Evolutionary conservation across 2,888 invertebrate species (phyloP), one percentile per base, ranked within the genome.

Genomic region (Tetragonisca angustula): DNA sequence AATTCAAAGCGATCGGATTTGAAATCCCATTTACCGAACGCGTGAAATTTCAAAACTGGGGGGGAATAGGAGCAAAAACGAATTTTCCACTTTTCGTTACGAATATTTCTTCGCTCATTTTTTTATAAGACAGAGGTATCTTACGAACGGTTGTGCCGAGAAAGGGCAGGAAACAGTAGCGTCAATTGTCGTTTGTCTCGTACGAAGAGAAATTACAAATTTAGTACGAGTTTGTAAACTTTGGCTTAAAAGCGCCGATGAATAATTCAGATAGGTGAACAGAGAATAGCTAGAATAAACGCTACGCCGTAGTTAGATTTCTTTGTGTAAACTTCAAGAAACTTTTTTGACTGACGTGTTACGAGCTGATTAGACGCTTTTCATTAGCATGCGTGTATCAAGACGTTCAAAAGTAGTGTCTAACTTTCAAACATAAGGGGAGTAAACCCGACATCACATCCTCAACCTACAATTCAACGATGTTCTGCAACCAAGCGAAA

Each of bases 281-380:
- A 24, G n/a, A n/a, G n/a, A n/a, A n/a, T n/a, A n/a, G 15, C 19
- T 56, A 19, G n/a, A 54, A 36, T 54, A 36, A 36, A 43, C 19
- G 43, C 13, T 49, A 64, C 19, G 50, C 2, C 52, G 52, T 17
- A 13, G 64, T 52, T 64, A 2, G 50, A 62, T 64, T 64, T 52
- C 6, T 62, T 32, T 9, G n/a, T 64, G 52, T 19, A 19, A 36
- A 15, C 4, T 52, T 13, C 0, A 19, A 36, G 52, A 4, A 54
- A 74, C 64, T 24, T 74, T 32, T 32, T 64, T 32, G 36, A 74
- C n/a, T 52, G 64, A 54, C 56, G 17, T n/a, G 6, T 32, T 19
- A 6, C 49, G 27, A 32, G 3, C 1, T 27, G 27, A 27, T n/a
- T 4, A n/a, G 9, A 50, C 19, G 19, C 9, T 4, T n/a, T 62